phyloP scores from a whole-genome alignment of 2,113 vertebrate genomes.

The Chloropsis hardwickii region DNA sequence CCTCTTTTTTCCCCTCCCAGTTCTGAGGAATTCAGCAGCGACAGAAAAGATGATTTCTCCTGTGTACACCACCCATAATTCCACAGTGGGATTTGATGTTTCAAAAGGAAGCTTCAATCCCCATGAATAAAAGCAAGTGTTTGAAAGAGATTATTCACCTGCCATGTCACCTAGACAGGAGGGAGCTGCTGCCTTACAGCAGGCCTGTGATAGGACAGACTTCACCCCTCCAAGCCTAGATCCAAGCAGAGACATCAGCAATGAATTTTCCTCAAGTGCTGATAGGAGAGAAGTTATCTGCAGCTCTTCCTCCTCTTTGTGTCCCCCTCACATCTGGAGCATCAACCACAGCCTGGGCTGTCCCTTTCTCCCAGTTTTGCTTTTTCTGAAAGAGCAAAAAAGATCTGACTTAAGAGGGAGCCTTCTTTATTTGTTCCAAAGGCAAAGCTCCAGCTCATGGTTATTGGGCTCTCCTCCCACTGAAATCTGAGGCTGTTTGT shows the following conservation, averaged over 20 bases:
- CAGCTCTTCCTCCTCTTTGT: background rate
- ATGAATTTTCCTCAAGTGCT: background rate
- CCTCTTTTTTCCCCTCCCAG: rapidly evolving
- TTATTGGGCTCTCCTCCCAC: background rate
- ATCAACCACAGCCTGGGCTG: background rate
- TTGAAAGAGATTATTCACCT: constrained; percentile 30
- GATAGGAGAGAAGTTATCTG: background rate
- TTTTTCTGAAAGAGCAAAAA: background rate
- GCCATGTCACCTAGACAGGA: background rate
- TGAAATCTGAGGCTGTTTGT: rapidly evolving
- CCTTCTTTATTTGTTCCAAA: background rate
- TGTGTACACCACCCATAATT: background rate
- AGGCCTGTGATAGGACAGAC: background rate
- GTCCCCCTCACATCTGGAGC: background rate
- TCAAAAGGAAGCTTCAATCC: background rate
- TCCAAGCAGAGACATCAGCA: background rate
- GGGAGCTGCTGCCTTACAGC: background rate
- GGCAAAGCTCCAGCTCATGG: background rate
- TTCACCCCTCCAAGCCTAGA: background rate
- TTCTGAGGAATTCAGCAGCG: background rate
- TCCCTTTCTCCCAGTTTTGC: background rate
- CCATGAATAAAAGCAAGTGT: background rate
- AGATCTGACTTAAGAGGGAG: background rate
- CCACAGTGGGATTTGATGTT: background rate
- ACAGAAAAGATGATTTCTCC: background rate